Conservation (phyloP, 2,888 invertebrate genomes). For the Troides oblongomaculatus region DNA sequence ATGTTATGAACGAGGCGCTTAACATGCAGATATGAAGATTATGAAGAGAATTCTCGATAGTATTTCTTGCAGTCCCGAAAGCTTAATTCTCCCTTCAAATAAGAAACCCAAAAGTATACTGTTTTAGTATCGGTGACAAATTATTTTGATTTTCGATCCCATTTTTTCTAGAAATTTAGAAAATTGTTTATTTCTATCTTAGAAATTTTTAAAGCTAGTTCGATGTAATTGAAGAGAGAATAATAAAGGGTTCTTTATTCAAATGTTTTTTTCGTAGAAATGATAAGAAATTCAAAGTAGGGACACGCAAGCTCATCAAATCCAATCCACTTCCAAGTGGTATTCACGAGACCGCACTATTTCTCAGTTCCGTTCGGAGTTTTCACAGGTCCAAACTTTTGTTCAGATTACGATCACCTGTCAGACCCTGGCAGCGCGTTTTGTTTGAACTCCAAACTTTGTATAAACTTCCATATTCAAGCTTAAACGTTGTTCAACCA, state of each 20-base stretch:
- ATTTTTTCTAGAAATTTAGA: no score
- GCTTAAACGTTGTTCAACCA: background rate
- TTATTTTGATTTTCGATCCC: no score
- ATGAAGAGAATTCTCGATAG: constrained; percentile 5
- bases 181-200: no score
- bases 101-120: background rate
- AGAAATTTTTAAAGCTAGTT: no score
- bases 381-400: constrained; percentile 60
- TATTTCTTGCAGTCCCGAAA: constrained; percentile 5
- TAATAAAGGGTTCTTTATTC: background rate
- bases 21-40: constrained; percentile 13
- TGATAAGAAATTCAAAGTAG: constrained; percentile 21
- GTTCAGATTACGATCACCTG: constrained; percentile 63
- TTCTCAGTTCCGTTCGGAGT: constrained; percentile 55
- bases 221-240: constrained; percentile 27
- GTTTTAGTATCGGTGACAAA: background rate
- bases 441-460: background rate
- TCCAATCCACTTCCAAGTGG: constrained; percentile 65
- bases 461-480: background rate
- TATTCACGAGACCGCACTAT: constrained; percentile 55
- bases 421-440: constrained; percentile 61
- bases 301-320: constrained; percentile 30
- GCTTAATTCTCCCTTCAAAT: constrained; percentile 25
- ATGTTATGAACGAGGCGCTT: constrained; percentile 6
- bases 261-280: constrained; percentile 1